phyloP scores from a whole-genome alignment of 2,797 vertebrate species.

The Cyclura pinguis region DNA sequence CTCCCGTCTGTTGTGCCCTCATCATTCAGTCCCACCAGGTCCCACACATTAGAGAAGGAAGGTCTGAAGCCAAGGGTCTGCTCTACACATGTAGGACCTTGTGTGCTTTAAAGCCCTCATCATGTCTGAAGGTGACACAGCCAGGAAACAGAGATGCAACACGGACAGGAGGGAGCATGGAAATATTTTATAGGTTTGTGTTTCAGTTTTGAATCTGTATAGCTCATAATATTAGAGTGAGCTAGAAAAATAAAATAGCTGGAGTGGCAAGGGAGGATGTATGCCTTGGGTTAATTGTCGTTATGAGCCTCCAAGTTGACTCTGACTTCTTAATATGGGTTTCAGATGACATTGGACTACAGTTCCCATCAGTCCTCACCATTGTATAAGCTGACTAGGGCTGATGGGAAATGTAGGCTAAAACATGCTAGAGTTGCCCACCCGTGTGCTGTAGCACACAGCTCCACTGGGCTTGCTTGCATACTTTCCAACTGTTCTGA shows the following conservation, averaged over 20 bases:
- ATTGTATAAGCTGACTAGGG: too few species aligned
- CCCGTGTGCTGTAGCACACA: background rate
- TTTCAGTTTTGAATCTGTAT: conserved; percentile 26
- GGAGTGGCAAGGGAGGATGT: background rate
- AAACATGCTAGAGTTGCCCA: background rate
- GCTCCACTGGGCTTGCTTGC: background rate
- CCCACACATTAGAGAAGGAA: background rate
- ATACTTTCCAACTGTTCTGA: conserved; percentile 17
- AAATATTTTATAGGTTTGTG: background rate
- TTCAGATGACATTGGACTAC: background rate
- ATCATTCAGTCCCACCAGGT: background rate
- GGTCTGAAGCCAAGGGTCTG: background rate
- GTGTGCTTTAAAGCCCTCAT: background rate
- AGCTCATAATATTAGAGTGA: conserved; percentile 45
- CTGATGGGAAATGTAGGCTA: too few species aligned
- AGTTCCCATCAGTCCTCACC: too few species aligned
- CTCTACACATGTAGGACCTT: background rate
- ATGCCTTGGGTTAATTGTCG: background rate
- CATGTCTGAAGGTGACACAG: background rate
- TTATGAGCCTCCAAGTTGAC: too few species aligned
- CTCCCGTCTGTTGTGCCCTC: background rate
- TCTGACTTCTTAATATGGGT: background rate
- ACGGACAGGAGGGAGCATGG: background rate
- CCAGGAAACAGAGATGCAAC: background rate
- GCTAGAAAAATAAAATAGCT: conserved; percentile 33